Conservation (phyloP, 2,888 invertebrate genomes). For the Standfussiana lucernea region DNA sequence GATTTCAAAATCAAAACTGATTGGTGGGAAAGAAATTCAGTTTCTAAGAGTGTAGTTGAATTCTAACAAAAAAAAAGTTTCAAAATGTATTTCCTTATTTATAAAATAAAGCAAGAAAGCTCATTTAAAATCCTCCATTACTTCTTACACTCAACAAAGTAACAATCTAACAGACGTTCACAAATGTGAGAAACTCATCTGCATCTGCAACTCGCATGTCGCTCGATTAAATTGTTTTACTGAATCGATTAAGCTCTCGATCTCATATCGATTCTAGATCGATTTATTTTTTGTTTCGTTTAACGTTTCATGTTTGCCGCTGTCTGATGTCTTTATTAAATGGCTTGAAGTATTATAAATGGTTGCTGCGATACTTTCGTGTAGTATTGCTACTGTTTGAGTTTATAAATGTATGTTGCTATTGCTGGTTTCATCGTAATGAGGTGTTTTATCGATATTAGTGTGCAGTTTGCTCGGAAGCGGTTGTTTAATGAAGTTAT, state of each 20-base stretch:
- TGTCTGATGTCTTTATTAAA: constrained; percentile 83
- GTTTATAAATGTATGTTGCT: constrained; percentile 49
- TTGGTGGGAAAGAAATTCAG: background rate
- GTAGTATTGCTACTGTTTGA: constrained; percentile 62
- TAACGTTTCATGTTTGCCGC: constrained; percentile 79
- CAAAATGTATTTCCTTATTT: background rate
- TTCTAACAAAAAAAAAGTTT: background rate
- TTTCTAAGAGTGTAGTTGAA: background rate
- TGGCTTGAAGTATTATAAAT: constrained; percentile 72
- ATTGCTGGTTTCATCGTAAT: constrained; percentile 34
- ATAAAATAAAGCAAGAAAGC: background rate
- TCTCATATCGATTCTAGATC: constrained; percentile 83
- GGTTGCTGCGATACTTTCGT: constrained; percentile 60
- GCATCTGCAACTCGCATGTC: constrained; percentile 80
- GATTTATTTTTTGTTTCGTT: constrained; percentile 83
- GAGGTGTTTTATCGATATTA: constrained; percentile 56
- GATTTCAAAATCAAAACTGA: background rate
- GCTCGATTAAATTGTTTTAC: constrained; percentile 87
- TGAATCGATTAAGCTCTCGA: constrained; percentile 87
- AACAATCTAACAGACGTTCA: constrained; percentile 58
- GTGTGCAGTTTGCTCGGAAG: constrained; percentile 27
- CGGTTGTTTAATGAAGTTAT: constrained; percentile 33
- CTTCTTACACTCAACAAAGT: constrained; percentile 46
- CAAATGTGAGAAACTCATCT: constrained; percentile 81
- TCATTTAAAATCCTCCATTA: constrained; percentile 34